Evolutionary conservation across 92 coral and sea anemone species (phyloP).

Genomic region (Muricea muricata): DNA sequence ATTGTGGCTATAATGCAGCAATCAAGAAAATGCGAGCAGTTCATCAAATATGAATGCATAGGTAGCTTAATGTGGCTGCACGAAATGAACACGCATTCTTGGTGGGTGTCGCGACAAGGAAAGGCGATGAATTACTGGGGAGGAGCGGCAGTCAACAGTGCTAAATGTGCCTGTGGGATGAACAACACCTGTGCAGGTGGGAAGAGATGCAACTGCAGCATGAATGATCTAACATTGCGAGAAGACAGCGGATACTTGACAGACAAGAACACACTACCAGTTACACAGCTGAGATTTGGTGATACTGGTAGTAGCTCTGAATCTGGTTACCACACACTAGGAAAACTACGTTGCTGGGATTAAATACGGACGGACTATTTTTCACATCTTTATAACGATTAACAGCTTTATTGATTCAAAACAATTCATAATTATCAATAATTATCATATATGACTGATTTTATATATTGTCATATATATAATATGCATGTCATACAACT

Average conservation of each 20-base stretch:
- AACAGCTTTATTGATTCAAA: no score
- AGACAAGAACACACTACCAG: not conserved
- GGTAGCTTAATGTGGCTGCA: not conserved
- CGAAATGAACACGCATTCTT: not conserved
- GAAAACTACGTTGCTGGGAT: not conserved
- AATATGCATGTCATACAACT: no score
- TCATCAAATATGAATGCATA: constrained; percentile 38
- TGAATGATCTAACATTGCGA: constrained; percentile 60
- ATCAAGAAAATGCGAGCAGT: constrained; percentile 22
- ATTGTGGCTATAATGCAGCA: not conserved
- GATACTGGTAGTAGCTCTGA: not conserved
- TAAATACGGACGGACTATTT: no score
- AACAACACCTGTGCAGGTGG: constrained; percentile 14
- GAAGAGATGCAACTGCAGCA: constrained; percentile 57
- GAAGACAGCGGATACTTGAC: constrained; percentile 58
- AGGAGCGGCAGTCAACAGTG: constrained; percentile 56
- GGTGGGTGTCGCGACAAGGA: constrained; percentile 71
- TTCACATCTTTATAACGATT: no score
- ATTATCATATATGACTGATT: no score
- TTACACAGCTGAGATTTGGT: not conserved
- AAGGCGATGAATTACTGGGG: constrained; percentile 64
- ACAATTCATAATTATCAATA: no score
- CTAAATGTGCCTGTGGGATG: constrained; percentile 71
- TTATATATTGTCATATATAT: no score
- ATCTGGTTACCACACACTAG: not conserved